These are phyloP conservation scores for human DNA, from an alignment of 2,113 vertebrate species.

Conservation along the genomic window GRCh38 chr12:51095001-51095500, in stretches of 20 bases:
- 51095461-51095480: background rate
- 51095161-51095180: constrained; percentile 41
- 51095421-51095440: too few species aligned
- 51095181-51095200: background rate
- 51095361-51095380: background rate
- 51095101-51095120: background rate
- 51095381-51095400: too few species aligned
- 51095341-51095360: background rate
- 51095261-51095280: constrained; percentile 95
- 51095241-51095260: constrained; percentile 97
- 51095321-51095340: background rate
- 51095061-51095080: background rate
- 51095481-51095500: constrained; percentile 12
- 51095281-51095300: constrained; percentile 62
- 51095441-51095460: too few species aligned
- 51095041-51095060: constrained; percentile 31
- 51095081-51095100: background rate
- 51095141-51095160: constrained; percentile 52
- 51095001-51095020: constrained; percentile 50
- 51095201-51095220: background rate
- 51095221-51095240: background rate
- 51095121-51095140: constrained; percentile 8
- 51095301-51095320: constrained; percentile 39
- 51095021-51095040: constrained; percentile 9
- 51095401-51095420: too few species aligned